Evolutionary conservation across 2,888 invertebrate genomes (phyloP).

Genomic region (Hybos culiciformis): DNA sequence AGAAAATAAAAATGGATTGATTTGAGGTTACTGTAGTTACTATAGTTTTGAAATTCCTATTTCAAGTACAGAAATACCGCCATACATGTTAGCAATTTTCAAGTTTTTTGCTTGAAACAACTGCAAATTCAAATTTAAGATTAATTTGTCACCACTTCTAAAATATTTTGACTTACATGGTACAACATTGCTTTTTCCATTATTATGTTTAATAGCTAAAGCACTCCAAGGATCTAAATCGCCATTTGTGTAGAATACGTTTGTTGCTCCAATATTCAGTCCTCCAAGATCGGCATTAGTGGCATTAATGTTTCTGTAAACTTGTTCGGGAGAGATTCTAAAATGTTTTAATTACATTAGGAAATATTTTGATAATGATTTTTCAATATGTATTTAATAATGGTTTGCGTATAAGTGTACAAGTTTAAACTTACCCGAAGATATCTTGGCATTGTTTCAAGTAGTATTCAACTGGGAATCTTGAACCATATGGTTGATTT

Average conservation of each 20-base stretch:
- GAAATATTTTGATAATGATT: not conserved
- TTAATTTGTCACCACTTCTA: not conserved
- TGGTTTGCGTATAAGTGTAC: too few species aligned
- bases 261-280: conserved; percentile 32
- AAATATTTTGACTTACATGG: conserved; percentile 16
- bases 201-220: conserved; percentile 31
- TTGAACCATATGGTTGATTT: conserved; percentile 41
- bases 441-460: conserved; percentile 24
- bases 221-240: conserved; percentile 43
- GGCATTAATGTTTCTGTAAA: conserved; percentile 19
- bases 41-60: too few species aligned
- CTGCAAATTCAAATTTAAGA: too few species aligned
- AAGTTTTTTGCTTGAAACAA: too few species aligned
- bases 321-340: conserved; percentile 1
- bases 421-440: conserved; percentile 18
- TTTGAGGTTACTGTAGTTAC: too few species aligned
- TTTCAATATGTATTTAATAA: not conserved
- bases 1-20: too few species aligned
- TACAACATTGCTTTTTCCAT: conserved; percentile 23
- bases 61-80: too few species aligned
- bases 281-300: conserved; percentile 41
- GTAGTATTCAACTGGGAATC: conserved; percentile 25
- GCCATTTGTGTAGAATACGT: conserved; percentile 42
- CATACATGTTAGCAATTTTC: too few species aligned
- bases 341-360: too few species aligned